phyloP scores from a whole-genome alignment of 2,797 vertebrate species.

The Darevskia nairensis region DNA sequence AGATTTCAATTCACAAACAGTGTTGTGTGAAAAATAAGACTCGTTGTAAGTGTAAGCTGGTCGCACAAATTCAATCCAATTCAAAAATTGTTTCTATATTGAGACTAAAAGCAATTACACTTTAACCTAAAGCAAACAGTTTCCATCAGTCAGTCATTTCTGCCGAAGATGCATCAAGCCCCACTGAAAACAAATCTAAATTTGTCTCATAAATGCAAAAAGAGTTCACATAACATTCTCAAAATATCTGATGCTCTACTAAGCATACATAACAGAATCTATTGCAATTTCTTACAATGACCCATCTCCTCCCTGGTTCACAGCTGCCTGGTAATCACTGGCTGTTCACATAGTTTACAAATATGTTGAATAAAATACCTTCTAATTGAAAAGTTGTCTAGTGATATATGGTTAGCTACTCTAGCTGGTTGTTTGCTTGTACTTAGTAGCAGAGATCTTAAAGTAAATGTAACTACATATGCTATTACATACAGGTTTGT shows the following conservation, averaged over 20 bases:
- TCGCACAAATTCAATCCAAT: background rate
- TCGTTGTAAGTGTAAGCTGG: background rate
- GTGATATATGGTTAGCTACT: background rate
- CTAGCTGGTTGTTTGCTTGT: background rate
- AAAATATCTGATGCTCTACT: background rate
- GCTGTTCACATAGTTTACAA: background rate
- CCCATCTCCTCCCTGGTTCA: conserved; percentile 2
- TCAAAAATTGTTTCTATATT: background rate
- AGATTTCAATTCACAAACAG: conserved; percentile 2
- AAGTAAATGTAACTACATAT: conserved; percentile 1
- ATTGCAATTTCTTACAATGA: background rate
- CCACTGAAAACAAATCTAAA: conserved; percentile 11
- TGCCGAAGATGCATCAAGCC: background rate
- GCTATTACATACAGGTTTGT: background rate
- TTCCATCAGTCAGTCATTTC: conserved; percentile 1
- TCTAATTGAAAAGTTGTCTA: conserved; percentile 13
- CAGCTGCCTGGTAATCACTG: background rate
- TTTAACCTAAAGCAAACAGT: conserved; percentile 4
- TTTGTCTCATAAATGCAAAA: background rate
- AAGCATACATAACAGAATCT: background rate
- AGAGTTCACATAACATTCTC: background rate
- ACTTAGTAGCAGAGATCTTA: background rate
- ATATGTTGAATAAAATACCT: background rate
- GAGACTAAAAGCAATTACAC: conserved; percentile 3
- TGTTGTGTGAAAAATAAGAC: background rate